Evolutionary conservation across 1,140 invertebrate genomes (phyloP), one percentile per base, ranked within the genome.

Genomic region (Neelides sp.): DNA sequence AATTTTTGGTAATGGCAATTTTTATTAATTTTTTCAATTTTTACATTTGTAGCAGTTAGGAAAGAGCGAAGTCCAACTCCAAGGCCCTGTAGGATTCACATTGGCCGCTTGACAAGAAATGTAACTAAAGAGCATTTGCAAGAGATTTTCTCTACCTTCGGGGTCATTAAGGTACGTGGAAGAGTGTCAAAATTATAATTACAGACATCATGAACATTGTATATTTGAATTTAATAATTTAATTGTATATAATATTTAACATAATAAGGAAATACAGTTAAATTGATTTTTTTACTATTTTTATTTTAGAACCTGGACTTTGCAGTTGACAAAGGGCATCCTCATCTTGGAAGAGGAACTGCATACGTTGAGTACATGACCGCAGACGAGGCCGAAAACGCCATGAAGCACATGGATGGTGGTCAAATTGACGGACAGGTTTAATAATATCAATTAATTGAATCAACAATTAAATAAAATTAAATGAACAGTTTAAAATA

Each of bases 391-490:
- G 93, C 93, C 27, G 91, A 96, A 69, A 93, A 93, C 71, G 94
- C 94, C 0, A 90, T 97, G 79, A 97, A 96, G 69, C 89, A 97
- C 62, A 98, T 98, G 94, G 92, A 98, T 73, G 94, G 94, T 67
- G 94, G 70, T 48, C 74, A 76, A 63, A 72, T 78, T 59, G 75
- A 78, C 73, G 91, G 91, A 15, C 89, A 94, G 66, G 58, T 59
- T 42, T 17, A 13, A 19, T 15, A 24, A 43, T 15, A 15, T 35
- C 13, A 13, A 43, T 41, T 27, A 45, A 19, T 42, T 45, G 20
- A 8, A 36, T 24, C 15, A 3, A 27, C 19, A 10, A 32, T 8
- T 13, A 15, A 36, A n/a, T 15, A 20, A n/a, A 19, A 15, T 34
- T n/a, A n/a, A n/a, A 1, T 19, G 23, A 12, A 30, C 1, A 30